Evolutionary conservation across 2,888 invertebrate species (phyloP).

Genomic region (Drosophila rellima): DNA sequence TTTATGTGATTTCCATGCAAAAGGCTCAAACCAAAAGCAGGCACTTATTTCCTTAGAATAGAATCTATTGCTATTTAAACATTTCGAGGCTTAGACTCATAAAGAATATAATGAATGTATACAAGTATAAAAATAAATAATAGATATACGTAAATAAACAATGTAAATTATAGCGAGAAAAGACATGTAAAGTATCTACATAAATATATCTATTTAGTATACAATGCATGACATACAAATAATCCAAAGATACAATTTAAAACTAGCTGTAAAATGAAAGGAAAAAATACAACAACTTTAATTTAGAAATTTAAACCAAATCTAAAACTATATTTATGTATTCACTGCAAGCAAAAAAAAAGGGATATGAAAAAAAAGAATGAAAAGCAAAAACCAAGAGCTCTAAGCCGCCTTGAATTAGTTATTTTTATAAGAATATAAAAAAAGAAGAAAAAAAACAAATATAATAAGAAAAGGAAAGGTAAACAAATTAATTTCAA

Average conservation of each 20-base stretch:
- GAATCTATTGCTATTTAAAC: slow-evolving; percentile 50
- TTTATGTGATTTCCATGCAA: slow-evolving; percentile 60
- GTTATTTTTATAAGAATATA: slow-evolving; percentile 76
- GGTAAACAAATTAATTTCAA: slow-evolving; percentile 60
- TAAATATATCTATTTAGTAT: slow-evolving; percentile 61
- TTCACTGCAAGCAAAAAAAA: slow-evolving; percentile 36
- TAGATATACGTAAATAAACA: slow-evolving; percentile 50
- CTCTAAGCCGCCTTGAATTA: slow-evolving; percentile 82
- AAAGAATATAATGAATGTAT: slow-evolving; percentile 44
- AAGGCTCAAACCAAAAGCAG: slow-evolving; percentile 61
- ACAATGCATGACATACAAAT: slow-evolving; percentile 59
- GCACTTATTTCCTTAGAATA: slow-evolving; percentile 41
- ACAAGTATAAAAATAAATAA: slow-evolving; percentile 35
- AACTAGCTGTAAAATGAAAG: slow-evolving; percentile 69
- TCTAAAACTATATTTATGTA: slow-evolving; percentile 58
- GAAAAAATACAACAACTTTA: slow-evolving; percentile 68
- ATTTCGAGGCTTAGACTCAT: slow-evolving; percentile 66
- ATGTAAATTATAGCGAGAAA: slow-evolving; percentile 57
- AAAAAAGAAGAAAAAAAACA: slow-evolving; percentile 38
- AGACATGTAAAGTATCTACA: slow-evolving; percentile 58
- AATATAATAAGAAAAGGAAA: slow-evolving; percentile 34
- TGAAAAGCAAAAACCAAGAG: slow-evolving; percentile 69
- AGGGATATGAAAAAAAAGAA: slow-evolving; percentile 8
- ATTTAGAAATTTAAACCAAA: slow-evolving; percentile 65
- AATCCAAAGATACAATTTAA: slow-evolving; percentile 75